These are phyloP conservation scores for Drosophila nigricruria DNA, from an alignment of 2,888 invertebrate genomes.

Conservation along the genomic window DNA sequence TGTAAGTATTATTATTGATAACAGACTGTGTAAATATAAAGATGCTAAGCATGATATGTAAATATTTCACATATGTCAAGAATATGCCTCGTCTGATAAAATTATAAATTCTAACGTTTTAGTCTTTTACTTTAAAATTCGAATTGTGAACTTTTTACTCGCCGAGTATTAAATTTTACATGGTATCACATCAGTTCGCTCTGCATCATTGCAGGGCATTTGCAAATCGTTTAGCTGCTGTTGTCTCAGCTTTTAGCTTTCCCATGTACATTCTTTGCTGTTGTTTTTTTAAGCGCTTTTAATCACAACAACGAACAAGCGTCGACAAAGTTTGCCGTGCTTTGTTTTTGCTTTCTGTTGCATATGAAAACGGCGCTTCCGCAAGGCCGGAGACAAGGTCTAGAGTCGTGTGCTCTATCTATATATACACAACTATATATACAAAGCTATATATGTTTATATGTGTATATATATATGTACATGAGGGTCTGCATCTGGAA, in stretches of 20 bases:
- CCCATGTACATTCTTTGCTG: conserved; percentile 34
- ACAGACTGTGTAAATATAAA: not conserved
- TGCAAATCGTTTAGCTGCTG: conserved; percentile 9
- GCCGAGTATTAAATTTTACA: not conserved
- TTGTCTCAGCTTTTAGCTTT: conserved; percentile 66
- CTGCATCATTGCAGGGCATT: conserved; percentile 25
- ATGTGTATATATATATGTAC: not conserved
- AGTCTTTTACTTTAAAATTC: not conserved
- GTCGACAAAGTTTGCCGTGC: conserved; percentile 59
- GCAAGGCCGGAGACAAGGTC: conserved; percentile 22
- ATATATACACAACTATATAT: conserved; percentile 1
- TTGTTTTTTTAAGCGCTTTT: conserved; percentile 33
- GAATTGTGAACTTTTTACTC: not conserved
- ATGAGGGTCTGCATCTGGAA: conserved; percentile 33
- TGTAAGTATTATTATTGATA: not conserved
- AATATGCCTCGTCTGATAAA: too few relatives aligned
- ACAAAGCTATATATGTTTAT: not conserved
- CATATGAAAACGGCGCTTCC: conserved; percentile 59
- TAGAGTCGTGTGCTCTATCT: conserved; percentile 5
- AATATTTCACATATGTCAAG: not conserved
- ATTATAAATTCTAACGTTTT: not conserved
- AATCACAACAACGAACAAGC: conserved; percentile 42
- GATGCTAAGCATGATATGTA: not conserved
- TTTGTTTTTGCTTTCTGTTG: conserved; percentile 55
- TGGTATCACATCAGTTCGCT: not conserved